phyloP scores from a whole-genome alignment of 1,140 invertebrate species.

The Whitmania pigra region DNA sequence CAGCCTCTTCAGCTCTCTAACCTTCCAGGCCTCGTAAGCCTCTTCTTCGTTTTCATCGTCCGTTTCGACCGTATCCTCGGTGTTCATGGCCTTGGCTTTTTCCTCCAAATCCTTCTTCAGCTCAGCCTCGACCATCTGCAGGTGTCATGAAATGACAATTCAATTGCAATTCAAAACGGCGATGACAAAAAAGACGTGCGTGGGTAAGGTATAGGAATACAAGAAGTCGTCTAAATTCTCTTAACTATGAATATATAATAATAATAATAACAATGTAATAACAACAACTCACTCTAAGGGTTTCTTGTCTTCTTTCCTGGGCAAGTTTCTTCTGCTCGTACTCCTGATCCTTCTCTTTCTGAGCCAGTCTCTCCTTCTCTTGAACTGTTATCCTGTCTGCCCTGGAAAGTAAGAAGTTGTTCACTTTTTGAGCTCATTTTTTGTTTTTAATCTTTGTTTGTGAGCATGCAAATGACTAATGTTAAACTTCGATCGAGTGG shows the following conservation, averaged over 20 bases:
- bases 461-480: neutral
- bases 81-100: conserved; percentile 50
- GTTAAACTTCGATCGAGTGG: neutral
- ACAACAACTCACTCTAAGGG: conserved; percentile 53
- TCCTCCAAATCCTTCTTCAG: conserved; percentile 49
- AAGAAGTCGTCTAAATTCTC: too few relatives aligned
- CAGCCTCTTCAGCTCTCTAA: conserved; percentile 79
- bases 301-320: conserved; percentile 68
- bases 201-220: neutral
- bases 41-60: conserved; percentile 97
- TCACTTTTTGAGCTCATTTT: neutral
- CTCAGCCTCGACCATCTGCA: conserved; percentile 71
- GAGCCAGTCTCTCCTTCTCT: conserved; percentile 76
- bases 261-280: conserved; percentile 14
- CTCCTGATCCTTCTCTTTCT: conserved; percentile 69
- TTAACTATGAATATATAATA: neutral
- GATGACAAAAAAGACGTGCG: neutral
- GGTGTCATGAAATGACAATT: conserved; percentile 23
- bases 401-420: conserved; percentile 30
- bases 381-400: conserved; percentile 84
- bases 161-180: neutral
- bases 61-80: conserved; percentile 69
- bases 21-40: conserved; percentile 93
- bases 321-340: conserved; percentile 60
- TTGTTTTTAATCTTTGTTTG: neutral